A percentile compares a stretch with the other conserved stretches of the same genome.
phyloP scores from a whole-genome alignment of 2,797 vertebrate species.

The Eleutherodactylus coqui region DNA sequence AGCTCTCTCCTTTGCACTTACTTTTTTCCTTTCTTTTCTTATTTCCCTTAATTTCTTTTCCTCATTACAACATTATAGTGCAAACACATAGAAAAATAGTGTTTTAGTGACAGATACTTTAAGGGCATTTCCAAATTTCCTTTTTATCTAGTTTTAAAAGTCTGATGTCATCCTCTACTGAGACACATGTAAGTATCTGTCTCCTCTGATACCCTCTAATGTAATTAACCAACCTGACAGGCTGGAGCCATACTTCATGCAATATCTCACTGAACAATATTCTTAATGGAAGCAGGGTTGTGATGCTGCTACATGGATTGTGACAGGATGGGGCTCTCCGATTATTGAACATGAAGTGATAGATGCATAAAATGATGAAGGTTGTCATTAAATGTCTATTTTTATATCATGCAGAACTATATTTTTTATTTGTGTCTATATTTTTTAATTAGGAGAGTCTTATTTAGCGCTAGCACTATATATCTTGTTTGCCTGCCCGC shows the following conservation, averaged over 20 bases:
- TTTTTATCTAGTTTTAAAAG: neutral
- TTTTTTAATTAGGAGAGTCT: neutral
- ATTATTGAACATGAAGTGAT: neutral
- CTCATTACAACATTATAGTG: too few relatives aligned
- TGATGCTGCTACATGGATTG: neutral
- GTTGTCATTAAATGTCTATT: neutral
- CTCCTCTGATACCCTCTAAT: neutral
- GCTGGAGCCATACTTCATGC: too few relatives aligned
- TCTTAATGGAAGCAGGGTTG: neutral
- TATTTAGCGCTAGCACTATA: neutral
- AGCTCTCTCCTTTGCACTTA: too few relatives aligned
- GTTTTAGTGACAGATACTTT: too few relatives aligned
- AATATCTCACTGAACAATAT: neutral
- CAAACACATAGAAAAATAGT: too few relatives aligned
- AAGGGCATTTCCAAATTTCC: neutral
- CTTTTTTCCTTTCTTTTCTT: too few relatives aligned
- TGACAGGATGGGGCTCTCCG: neutral
- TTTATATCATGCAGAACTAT: neutral
- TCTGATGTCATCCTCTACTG: neutral
- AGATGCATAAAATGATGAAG: too few relatives aligned
- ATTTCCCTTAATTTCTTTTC: too few relatives aligned
- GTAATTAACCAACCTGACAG: neutral
- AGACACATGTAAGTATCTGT: neutral
- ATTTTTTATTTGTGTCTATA: neutral
- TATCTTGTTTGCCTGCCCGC: neutral